Conservation (phyloP, 2,113 vertebrate genomes). For the Neofelis nebulosa region DNA sequence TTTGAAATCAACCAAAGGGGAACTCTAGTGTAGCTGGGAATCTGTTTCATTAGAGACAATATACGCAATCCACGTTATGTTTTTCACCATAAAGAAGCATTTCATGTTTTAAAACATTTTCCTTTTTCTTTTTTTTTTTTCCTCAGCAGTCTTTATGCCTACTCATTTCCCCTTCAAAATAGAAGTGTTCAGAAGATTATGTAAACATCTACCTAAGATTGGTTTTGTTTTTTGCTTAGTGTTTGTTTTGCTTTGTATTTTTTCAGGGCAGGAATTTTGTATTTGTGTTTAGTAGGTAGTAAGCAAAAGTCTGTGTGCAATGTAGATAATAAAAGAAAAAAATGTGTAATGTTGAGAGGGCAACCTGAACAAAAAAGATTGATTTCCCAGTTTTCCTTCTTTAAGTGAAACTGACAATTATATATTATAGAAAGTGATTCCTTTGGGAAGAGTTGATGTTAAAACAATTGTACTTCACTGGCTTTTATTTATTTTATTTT, state of each 20-base stretch:
- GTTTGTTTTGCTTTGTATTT: conserved; percentile 37
- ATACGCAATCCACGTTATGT: conserved; percentile 13
- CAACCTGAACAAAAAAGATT: neutral
- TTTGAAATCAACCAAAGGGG: conserved; percentile 55
- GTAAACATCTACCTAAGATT: neutral
- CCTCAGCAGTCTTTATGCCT: neutral
- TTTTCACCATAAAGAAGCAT: conserved; percentile 48
- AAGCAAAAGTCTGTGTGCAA: neutral
- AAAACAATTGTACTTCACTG: conserved; percentile 32
- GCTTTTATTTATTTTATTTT: neutral
- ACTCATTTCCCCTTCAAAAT: neutral
- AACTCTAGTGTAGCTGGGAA: conserved; percentile 36
- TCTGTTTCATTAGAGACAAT: conserved; percentile 57
- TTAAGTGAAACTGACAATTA: conserved; percentile 1
- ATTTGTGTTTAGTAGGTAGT: conserved; percentile 31
- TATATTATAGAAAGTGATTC: neutral
- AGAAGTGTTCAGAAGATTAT: conserved; percentile 41
- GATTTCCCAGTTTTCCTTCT: conserved; percentile 36
- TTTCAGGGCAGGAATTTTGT: conserved; percentile 5
- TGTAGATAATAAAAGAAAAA: conserved; percentile 14
- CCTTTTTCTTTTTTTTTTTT: neutral
- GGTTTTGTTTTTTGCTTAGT: conserved; percentile 36
- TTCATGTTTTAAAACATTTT: conserved; percentile 55
- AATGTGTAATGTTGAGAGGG: neutral
- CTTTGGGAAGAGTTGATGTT: conserved; percentile 25